Evolutionary conservation across 1,140 invertebrate genomes (phyloP).

Genomic region (Pseudomyrmex sp.): DNA sequence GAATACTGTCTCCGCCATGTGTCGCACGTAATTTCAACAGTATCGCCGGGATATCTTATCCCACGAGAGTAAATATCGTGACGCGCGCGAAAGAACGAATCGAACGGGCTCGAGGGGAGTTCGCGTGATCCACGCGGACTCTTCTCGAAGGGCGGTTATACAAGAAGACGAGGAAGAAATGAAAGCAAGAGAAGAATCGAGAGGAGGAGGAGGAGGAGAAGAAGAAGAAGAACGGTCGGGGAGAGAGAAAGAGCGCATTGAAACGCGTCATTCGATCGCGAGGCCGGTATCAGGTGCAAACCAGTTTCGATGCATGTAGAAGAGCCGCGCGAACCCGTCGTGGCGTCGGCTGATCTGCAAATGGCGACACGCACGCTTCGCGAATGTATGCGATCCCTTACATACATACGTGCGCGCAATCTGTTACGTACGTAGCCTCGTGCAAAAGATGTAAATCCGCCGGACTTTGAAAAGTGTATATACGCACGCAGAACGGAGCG

Average conservation of each 20-base stretch:
- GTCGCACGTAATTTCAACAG: constrained; percentile 7
- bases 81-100: constrained; percentile 35
- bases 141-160: constrained; percentile 61
- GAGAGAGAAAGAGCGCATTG: constrained; percentile 75
- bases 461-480: constrained; percentile 37
- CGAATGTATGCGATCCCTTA: constrained; percentile 32
- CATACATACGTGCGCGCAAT: background rate
- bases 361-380: constrained; percentile 75
- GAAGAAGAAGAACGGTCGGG: constrained; percentile 54
- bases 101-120: constrained; percentile 35
- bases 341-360: constrained; percentile 74
- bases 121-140: constrained; percentile 68
- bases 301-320: constrained; percentile 79
- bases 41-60: constrained; percentile 21
- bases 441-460: constrained; percentile 51
- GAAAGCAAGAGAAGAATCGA: constrained; percentile 59
- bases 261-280: constrained; percentile 84
- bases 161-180: constrained; percentile 48
- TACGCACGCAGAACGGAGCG: background rate
- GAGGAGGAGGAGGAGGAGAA: constrained; percentile 52
- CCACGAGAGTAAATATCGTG: constrained; percentile 33
- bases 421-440: constrained; percentile 37
- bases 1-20: no score
- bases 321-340: constrained; percentile 61
- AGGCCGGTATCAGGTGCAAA: constrained; percentile 84